Conservation (phyloP, 2,797 vertebrate genomes). For the Champsocephalus gunnari region DNA sequence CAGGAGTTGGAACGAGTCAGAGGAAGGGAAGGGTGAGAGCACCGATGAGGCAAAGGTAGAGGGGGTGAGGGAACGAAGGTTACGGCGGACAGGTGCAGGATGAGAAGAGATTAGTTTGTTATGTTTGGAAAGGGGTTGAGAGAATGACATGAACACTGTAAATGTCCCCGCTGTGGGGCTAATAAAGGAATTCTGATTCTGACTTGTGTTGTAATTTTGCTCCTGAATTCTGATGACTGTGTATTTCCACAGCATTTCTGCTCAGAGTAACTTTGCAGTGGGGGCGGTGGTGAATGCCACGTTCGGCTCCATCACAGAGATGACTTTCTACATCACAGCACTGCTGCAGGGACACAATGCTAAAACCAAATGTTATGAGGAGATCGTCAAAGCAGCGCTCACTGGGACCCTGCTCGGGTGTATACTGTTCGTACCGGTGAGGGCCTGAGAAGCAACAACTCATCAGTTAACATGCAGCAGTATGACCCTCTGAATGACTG, state of each 20-base stretch:
- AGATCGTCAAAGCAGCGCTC: conserved; percentile 90
- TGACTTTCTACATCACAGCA: conserved; percentile 93
- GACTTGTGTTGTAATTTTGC: too few species aligned
- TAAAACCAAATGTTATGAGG: conserved; percentile 88
- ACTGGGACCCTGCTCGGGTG: conserved; percentile 91
- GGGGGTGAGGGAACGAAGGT: too few species aligned
- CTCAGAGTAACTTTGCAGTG: conserved; percentile 92
- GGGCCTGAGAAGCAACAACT: conserved; percentile 35
- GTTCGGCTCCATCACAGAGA: conserved; percentile 91
- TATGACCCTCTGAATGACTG: background rate
- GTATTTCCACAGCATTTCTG: conserved; percentile 85
- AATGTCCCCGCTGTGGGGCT: too few species aligned
- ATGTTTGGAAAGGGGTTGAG: too few species aligned
- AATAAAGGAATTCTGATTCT: background rate
- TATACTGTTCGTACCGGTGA: conserved; percentile 91
- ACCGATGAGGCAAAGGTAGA: too few species aligned
- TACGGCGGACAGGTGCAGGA: too few species aligned
- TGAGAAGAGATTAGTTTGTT: too few species aligned
- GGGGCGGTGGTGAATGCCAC: conserved; percentile 93
- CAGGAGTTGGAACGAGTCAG: too few species aligned
- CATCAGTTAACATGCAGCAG: background rate
- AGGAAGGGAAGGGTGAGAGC: too few species aligned
- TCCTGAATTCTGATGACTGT: background rate
- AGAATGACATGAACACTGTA: too few species aligned
- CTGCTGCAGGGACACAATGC: conserved; percentile 87